Evolutionary conservation across 2,113 vertebrate species (phyloP).

Genomic region (Poecile atricapillus): DNA sequence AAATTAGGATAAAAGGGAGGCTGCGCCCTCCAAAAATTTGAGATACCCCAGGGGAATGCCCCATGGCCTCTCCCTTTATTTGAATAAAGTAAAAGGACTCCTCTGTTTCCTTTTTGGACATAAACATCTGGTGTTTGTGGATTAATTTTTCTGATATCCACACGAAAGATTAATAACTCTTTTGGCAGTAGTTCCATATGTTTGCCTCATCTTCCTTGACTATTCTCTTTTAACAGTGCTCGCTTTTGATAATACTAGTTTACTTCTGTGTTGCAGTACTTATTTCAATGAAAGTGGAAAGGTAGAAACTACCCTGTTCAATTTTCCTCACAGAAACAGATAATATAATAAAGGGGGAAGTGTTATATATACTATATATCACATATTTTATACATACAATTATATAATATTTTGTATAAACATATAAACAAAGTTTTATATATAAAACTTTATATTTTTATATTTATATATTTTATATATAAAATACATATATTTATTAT

Average conservation of each 20-base stretch:
- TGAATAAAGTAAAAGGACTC: no score
- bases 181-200: background rate
- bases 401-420: background rate
- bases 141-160: no score
- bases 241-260: background rate
- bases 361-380: background rate
- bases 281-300: background rate
- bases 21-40: no score
- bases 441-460: background rate
- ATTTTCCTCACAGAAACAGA: background rate
- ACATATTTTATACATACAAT: background rate
- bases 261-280: background rate
- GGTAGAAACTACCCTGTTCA: background rate
- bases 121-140: no score
- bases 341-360: background rate
- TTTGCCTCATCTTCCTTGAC: background rate
- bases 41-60: no score
- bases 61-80: no score
- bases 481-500: background rate
- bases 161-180: background rate
- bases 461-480: background rate
- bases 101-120: no score
- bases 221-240: background rate
- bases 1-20: no score
- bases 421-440: background rate